phyloP scores from a whole-genome alignment of 2,888 invertebrate genomes.

The Buathra laborator region DNA sequence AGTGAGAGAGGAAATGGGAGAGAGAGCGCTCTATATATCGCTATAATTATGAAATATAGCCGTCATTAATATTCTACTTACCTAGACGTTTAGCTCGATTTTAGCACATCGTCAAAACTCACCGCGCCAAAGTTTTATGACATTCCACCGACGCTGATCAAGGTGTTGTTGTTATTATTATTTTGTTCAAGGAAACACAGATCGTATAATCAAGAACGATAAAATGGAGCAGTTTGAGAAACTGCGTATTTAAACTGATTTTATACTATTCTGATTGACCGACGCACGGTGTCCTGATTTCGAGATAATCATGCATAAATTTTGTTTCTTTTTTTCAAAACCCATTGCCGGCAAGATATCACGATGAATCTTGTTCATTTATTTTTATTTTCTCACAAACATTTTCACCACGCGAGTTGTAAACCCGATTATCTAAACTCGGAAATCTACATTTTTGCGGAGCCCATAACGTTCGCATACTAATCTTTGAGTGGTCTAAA shows the following conservation, averaged over 20 bases:
- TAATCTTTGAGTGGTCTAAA: not conserved
- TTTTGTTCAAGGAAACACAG: slow-evolving; percentile 50
- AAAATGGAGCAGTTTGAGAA: slow-evolving; percentile 46
- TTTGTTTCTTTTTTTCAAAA: not conserved
- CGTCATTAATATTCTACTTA: slow-evolving; percentile 76
- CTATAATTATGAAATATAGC: slow-evolving; percentile 68
- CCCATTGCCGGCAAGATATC: not conserved
- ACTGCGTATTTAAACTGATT: slow-evolving; percentile 39
- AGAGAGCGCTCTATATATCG: slow-evolving; percentile 45
- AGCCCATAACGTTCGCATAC: not conserved
- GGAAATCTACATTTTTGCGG: not conserved
- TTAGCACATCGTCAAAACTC: slow-evolving; percentile 73
- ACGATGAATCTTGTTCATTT: not conserved
- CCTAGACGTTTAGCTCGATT: slow-evolving; percentile 74
- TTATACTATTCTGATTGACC: slow-evolving; percentile 55
- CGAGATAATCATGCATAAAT: not conserved
- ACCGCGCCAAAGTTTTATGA: slow-evolving; percentile 53
- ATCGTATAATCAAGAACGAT: slow-evolving; percentile 61
- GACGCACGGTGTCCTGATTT: slow-evolving; percentile 9
- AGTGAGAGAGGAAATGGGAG: not conserved
- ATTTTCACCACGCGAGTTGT: not conserved
- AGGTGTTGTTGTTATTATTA: slow-evolving; percentile 51
- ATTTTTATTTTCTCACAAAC: not conserved
- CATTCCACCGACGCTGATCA: slow-evolving; percentile 59
- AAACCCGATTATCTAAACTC: not conserved